Conservation (phyloP, 2,113 vertebrate genomes). For the Pimephales promelas region DNA sequence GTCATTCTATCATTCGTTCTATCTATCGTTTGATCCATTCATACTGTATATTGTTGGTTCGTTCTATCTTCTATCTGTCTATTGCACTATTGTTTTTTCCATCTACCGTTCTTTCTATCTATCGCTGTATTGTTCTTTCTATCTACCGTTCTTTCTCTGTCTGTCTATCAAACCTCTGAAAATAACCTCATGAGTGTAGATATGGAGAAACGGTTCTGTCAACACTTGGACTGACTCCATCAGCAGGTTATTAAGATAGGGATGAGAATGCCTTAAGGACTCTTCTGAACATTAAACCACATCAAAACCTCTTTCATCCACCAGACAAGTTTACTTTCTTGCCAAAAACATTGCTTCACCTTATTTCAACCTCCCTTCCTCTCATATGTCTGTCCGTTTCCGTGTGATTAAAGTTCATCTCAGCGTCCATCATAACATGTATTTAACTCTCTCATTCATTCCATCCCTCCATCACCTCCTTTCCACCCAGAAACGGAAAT, state of each 20-base stretch:
- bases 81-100: not conserved
- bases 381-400: not conserved
- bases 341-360: not conserved
- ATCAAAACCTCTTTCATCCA: not conserved
- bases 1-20: no score
- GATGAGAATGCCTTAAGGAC: not conserved
- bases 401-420: constrained; percentile 17
- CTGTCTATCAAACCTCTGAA: not conserved
- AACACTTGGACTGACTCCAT: not conserved
- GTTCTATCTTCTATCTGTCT: not conserved
- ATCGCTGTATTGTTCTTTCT: not conserved
- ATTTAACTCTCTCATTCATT: constrained; percentile 40
- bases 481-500: constrained; percentile 65
- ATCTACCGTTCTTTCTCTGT: not conserved
- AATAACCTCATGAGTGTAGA: not conserved
- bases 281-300: not conserved
- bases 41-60: not conserved
- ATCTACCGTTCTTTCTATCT: not conserved
- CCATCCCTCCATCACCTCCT: constrained; percentile 32
- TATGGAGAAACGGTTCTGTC: not conserved
- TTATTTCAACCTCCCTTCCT: not conserved
- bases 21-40: not conserved
- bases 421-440: constrained; percentile 27
- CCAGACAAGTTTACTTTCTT: not conserved
- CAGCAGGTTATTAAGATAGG: not conserved